phyloP scores from a whole-genome alignment of 2,113 vertebrate species.

The Prochilodus magdalenae region DNA sequence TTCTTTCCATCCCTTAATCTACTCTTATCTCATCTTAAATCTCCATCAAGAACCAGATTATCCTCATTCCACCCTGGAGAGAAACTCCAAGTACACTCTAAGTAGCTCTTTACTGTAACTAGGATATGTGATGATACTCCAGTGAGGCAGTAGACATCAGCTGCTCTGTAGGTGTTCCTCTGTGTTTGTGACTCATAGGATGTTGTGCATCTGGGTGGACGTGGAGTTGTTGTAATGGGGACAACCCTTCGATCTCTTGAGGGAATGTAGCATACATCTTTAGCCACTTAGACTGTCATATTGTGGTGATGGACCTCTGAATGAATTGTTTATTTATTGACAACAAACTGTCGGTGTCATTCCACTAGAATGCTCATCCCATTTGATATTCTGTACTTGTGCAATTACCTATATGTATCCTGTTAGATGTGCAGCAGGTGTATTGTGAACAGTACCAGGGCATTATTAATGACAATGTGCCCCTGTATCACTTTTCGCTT shows the following conservation, averaged over 20 bases:
- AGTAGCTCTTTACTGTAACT: neutral
- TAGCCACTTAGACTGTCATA: neutral
- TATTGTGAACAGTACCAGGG: neutral
- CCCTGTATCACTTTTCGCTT: neutral
- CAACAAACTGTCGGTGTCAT: neutral
- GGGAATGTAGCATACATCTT: neutral
- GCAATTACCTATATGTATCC: neutral
- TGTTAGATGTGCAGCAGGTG: neutral
- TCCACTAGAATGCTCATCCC: neutral
- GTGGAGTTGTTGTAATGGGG: neutral
- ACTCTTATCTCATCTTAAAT: neutral
- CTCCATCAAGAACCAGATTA: neutral
- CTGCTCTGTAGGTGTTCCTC: constrained; percentile 16
- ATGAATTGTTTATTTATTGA: neutral
- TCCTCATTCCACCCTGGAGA: neutral
- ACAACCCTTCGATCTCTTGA: neutral
- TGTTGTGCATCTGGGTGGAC: constrained; percentile 2
- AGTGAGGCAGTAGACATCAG: neutral
- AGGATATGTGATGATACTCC: neutral
- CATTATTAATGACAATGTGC: neutral
- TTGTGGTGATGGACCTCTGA: neutral
- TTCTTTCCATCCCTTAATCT: neutral
- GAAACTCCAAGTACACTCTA: neutral
- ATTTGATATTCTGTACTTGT: neutral
- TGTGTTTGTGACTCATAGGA: constrained; percentile 24